Percentiles rank a stretch among this genome's conserved stretches.
Evolutionary conservation across 2,888 invertebrate genomes (phyloP).

Genomic region (Zeuzera pyrina): DNA sequence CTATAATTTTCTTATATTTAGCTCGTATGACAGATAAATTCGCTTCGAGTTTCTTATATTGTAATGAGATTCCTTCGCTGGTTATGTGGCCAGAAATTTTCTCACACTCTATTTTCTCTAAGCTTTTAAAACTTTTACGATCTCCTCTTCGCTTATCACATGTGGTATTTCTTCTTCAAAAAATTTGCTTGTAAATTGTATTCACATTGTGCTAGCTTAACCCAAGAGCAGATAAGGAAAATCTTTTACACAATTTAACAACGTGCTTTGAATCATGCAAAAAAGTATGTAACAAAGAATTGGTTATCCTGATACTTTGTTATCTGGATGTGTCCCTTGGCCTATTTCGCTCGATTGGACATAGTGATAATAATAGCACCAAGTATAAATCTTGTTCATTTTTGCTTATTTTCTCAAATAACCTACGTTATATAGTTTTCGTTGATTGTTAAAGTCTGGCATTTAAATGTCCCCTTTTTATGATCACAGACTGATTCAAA

Average conservation of each 20-base stretch:
- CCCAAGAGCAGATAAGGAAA: constrained; percentile 2
- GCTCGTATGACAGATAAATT: constrained; percentile 7
- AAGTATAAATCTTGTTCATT: constrained; percentile 13
- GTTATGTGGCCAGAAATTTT: constrained; percentile 6
- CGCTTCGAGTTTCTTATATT: constrained; percentile 7
- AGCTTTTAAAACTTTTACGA: constrained; percentile 4
- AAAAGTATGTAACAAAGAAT: constrained; percentile 7
- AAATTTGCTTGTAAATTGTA: not conserved
- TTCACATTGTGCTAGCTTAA: constrained; percentile 1
- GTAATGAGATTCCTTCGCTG: constrained; percentile 9
- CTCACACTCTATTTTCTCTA: constrained; percentile 6
- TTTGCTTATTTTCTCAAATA: constrained; percentile 11
- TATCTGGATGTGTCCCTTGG: not conserved
- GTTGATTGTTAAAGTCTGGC: constrained; percentile 1
- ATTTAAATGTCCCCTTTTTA: not conserved
- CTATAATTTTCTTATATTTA: constrained; percentile 4
- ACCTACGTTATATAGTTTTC: constrained; percentile 4
- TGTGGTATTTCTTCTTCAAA: constrained; percentile 4
- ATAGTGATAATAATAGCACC: constrained; percentile 11
- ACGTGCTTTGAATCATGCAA: not conserved
- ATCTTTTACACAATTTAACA: constrained; percentile 2
- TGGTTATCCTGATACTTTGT: constrained; percentile 3
- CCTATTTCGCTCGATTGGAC: constrained; percentile 7
- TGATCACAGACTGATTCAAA: constrained; percentile 1
- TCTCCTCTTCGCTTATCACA: constrained; percentile 9